A percentile compares a stretch with the other conserved stretches of the same genome.
Evolutionary conservation across 2,797 vertebrate species (phyloP).

Genomic region (Anabas testudineus): DNA sequence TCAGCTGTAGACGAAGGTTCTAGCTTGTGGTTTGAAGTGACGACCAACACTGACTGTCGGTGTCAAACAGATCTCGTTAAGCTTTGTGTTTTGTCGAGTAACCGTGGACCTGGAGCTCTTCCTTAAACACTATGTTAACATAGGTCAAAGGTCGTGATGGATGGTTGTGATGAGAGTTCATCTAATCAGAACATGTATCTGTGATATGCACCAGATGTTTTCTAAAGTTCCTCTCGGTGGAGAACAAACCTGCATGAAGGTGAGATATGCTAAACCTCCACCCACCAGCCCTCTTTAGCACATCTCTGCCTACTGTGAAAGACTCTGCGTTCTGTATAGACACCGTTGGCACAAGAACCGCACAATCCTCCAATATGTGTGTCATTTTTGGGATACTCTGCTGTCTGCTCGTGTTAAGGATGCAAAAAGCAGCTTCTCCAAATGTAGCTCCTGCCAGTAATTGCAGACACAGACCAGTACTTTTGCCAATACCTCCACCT

Average conservation of each 20-base stretch:
- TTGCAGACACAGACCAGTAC: constrained; percentile 22
- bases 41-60: no score
- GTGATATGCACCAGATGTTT: no score
- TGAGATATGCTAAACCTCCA: not conserved
- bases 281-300: no score
- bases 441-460: constrained; percentile 30
- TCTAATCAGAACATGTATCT: no score
- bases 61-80: no score
- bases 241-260: not conserved
- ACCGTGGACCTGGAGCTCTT: no score
- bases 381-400: not conserved
- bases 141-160: no score
- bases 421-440: constrained; percentile 4
- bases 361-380: not conserved
- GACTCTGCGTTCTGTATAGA: not conserved
- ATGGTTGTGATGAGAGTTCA: no score
- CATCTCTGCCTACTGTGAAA: not conserved
- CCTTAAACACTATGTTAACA: no score
- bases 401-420: not conserved
- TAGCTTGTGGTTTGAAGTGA: no score
- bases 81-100: no score
- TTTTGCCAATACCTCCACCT: constrained; percentile 16
- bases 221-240: not conserved
- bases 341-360: not conserved
- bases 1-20: no score